Evolutionary conservation across 2,113 vertebrate genomes (phyloP), one percentile per base, ranked within the genome.

Genomic region (Phoenicopterus ruber): DNA sequence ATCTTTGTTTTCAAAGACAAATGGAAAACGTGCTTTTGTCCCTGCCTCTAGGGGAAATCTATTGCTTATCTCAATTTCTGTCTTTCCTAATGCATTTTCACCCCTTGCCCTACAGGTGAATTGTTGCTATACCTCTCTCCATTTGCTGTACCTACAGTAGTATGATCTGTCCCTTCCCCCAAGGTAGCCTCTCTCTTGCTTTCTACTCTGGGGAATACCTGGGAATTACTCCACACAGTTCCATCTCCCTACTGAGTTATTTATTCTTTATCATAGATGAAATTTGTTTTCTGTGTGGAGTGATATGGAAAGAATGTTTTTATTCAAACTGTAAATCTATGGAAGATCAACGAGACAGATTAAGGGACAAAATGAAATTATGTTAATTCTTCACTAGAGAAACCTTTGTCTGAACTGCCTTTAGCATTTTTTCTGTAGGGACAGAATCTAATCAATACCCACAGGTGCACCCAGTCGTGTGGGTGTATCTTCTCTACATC

Each of bases 21-120:
- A n/a, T n/a, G n/a, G n/a, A 93, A 91, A 88, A 86, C 32, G 14
- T 15, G 18, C 52, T 79, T 79, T 82, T 73, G 63, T 84, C 81
- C 81, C 77, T 84, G n/a, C 72, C 88, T 87, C n/a, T 52, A 76
- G 80, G 46, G 84, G 71, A 85, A 80, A 77, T 76, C 65, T 76
- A 17, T 55, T 62, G 91, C 74, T 93, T 95, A 95, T 96, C 95
- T 96, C 84, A 20, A 47, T 82, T 91, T 88, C 67, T 54, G 50
- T 82, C 88, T 95, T 90, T 76, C 87, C 95, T 71, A 52, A 40
- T 94, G 92, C 77, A 94, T 79, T 86, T 86, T 94, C 93, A 93
- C 83, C 81, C 92, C 88, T 88, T 93, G 91, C 80, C 87, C 94
- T 90, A 13, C 47, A 91, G 79, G 86, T 84, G 92, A 83, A 62